Evolutionary conservation across 2,113 vertebrate species (phyloP).

Genomic region (Myrmophylax atrothorax): DNA sequence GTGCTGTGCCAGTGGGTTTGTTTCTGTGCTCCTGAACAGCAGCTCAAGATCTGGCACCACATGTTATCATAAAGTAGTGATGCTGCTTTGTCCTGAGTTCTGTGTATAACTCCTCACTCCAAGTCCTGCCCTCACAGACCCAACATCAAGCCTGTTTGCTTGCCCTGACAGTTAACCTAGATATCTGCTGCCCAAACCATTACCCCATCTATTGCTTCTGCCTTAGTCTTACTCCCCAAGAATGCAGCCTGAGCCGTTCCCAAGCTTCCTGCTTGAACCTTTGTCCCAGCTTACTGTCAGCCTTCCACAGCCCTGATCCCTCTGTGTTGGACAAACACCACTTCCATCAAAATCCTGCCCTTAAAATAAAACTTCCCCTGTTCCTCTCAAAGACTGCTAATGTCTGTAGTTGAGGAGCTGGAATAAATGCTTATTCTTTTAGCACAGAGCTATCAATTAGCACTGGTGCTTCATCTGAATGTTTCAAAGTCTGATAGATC

Average conservation of each 20-base stretch:
- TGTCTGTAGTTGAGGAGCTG: background rate
- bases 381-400: background rate
- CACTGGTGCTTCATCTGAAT: background rate
- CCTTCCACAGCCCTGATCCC: background rate
- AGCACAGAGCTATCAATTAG: background rate
- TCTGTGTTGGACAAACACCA: accelerated
- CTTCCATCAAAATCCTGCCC: background rate
- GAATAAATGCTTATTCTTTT: background rate
- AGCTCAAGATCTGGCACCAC: accelerated
- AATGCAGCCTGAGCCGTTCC: background rate
- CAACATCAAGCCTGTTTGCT: accelerated
- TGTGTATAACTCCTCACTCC: background rate
- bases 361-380: background rate
- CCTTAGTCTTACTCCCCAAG: background rate
- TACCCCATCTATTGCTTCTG: background rate
- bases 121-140: background rate
- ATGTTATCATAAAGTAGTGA: accelerated
- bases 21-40: accelerated
- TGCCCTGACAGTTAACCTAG: background rate
- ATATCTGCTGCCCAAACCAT: background rate
- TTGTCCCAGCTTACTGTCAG: background rate
- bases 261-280: background rate
- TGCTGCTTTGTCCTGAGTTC: background rate
- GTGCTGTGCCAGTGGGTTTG: accelerated
- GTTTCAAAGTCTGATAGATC: background rate